Evolutionary conservation across 2,113 vertebrate genomes (phyloP).

Genomic region (Chamaea fasciata): DNA sequence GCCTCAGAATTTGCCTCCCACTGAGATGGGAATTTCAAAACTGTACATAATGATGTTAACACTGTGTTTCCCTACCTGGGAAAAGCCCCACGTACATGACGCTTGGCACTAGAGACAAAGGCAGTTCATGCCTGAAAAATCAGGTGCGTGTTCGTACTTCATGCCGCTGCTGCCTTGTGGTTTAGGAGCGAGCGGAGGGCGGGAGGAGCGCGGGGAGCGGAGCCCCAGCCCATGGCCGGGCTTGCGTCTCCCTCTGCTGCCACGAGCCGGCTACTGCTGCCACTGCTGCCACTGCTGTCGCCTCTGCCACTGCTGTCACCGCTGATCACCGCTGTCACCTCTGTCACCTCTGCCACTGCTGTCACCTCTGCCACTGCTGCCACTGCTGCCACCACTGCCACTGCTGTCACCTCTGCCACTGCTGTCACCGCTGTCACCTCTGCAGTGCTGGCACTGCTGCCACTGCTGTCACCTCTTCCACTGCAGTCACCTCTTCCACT

Average conservation of each 20-base stretch:
- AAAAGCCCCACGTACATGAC: neutral
- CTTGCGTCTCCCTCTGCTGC: constrained; percentile 37
- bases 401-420: neutral
- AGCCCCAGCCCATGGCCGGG: neutral
- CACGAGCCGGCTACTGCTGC: neutral
- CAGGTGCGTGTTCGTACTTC: rapidly evolving
- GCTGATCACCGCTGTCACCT: neutral
- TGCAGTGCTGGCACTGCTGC: rapidly evolving
- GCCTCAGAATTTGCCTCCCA: neutral
- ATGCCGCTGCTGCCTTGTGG: rapidly evolving
- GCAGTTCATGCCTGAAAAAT: neutral
- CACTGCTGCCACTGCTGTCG: rapidly evolving
- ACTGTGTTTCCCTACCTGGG: neutral
- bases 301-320: rapidly evolving
- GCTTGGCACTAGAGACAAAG: neutral
- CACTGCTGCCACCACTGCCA: neutral
- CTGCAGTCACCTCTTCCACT: neutral
- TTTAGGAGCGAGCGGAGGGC: neutral
- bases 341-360: neutral
- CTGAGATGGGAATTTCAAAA: neutral
- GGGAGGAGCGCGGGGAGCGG: neutral
- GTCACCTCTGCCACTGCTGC: neutral
- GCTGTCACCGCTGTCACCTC: neutral
- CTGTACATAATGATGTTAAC: neutral
- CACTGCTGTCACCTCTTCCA: rapidly evolving